Percentiles rank a stretch among this genome's conserved stretches.
Evolutionary conservation across 2,113 vertebrate species (phyloP).

Genomic region (Chionodraco myersi): DNA sequence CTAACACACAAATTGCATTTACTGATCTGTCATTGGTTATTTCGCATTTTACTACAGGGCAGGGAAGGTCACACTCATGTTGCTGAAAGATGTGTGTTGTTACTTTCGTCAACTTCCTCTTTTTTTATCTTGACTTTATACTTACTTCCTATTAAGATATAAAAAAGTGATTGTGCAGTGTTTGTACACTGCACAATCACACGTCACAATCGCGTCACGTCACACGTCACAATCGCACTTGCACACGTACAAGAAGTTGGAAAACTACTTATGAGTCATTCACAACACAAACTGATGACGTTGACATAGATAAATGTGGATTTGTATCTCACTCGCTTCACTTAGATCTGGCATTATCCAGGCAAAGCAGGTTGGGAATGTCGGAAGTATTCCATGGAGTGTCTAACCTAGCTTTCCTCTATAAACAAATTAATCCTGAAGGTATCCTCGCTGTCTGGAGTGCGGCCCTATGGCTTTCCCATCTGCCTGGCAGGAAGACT

Average conservation of each 20-base stretch:
- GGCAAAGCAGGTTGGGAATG: constrained; percentile 40
- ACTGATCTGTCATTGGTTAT: not conserved
- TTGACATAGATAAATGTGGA: constrained; percentile 5
- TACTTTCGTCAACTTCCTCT: not conserved
- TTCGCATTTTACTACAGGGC: not conserved
- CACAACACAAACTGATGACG: not conserved
- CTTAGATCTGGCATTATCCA: constrained; percentile 24
- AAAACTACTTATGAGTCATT: constrained; percentile 13
- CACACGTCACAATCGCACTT: too few species aligned
- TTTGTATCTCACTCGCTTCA: constrained; percentile 14
- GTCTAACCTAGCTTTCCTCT: constrained; percentile 44
- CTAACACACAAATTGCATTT: not conserved
- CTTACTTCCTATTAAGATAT: not conserved
- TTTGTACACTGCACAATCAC: not conserved
- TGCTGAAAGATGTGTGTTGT: not conserved
- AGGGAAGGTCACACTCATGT: not conserved
- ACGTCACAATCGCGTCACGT: too few species aligned
- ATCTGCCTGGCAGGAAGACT: constrained; percentile 63
- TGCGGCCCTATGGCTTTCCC: constrained; percentile 70
- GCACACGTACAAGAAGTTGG: not conserved
- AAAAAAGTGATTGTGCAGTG: not conserved
- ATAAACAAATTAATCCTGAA: constrained; percentile 69
- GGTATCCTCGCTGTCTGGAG: constrained; percentile 56
- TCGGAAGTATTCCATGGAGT: constrained; percentile 37
- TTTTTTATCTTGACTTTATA: not conserved